Evolutionary conservation across 2,888 invertebrate genomes (phyloP).

Genomic region (Cyrtodaria siliqua): DNA sequence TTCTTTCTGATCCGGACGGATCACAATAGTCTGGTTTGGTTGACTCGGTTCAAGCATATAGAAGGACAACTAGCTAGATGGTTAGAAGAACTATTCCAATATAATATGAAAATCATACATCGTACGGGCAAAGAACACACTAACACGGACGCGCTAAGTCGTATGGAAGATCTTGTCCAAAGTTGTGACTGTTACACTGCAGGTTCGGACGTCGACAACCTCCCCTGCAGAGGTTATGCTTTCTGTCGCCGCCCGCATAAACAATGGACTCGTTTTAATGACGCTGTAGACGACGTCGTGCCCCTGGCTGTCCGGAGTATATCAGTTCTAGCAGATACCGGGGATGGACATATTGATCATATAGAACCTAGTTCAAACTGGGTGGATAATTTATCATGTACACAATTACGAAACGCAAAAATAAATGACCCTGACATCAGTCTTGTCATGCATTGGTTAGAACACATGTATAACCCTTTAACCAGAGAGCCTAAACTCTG

Average conservation of each 20-base stretch:
- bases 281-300: constrained; percentile 19
- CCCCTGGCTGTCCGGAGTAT: constrained; percentile 2
- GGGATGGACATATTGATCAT: neutral
- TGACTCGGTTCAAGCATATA: constrained; percentile 6
- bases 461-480: neutral
- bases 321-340: neutral
- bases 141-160: neutral
- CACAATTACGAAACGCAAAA: neutral
- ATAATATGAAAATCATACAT: constrained; percentile 6
- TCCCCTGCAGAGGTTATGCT: neutral
- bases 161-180: neutral
- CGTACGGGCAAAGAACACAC: neutral
- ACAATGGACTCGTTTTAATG: constrained; percentile 7
- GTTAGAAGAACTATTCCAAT: constrained; percentile 9
- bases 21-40: constrained; percentile 12
- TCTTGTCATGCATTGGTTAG: neutral
- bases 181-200: neutral
- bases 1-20: constrained; percentile 8
- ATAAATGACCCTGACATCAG: neutral
- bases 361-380: too few relatives aligned
- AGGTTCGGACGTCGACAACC: neutral
- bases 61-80: constrained; percentile 13
- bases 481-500: neutral
- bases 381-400: neutral
- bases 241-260: constrained; percentile 4